phyloP scores from a whole-genome alignment of 2,113 vertebrate species.

The Rhinoderma darwinii region DNA sequence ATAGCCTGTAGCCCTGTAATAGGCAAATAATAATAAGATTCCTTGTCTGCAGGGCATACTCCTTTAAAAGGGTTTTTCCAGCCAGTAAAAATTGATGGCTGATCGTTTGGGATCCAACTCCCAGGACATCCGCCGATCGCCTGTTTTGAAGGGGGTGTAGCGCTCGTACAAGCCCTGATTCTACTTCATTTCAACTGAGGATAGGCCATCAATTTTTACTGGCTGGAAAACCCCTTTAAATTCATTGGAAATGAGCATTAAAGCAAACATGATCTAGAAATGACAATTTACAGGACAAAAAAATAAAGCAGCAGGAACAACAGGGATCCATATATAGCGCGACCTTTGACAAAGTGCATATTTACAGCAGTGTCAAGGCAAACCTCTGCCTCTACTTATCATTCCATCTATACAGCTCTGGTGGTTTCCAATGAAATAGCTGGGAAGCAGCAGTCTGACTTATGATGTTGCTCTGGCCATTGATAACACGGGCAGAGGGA shows the following conservation, averaged over 20 bases:
- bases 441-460: background rate
- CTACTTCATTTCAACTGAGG: no score
- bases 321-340: slow-evolving; percentile 2
- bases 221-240: background rate
- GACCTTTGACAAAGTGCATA: slow-evolving; percentile 23
- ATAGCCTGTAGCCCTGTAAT: no score
- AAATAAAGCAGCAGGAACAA: background rate
- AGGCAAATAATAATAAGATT: no score
- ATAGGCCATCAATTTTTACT: no score
- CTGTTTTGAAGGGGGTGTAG: no score
- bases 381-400: background rate
- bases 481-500: background rate
- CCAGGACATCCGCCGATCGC: no score
- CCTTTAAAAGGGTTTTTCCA: no score
- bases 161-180: no score
- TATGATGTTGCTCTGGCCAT: background rate
- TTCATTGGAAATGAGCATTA: background rate
- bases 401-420: background rate
- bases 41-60: no score
- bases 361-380: slow-evolving; percentile 16
- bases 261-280: background rate
- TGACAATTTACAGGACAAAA: slow-evolving; percentile 33
- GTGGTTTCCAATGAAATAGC: background rate
- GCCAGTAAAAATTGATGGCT: no score
- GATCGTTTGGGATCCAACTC: no score